These are phyloP conservation scores for Nemapogon koenigi DNA, from an alignment of 2,888 invertebrate genomes.

Conservation along the genomic window DNA sequence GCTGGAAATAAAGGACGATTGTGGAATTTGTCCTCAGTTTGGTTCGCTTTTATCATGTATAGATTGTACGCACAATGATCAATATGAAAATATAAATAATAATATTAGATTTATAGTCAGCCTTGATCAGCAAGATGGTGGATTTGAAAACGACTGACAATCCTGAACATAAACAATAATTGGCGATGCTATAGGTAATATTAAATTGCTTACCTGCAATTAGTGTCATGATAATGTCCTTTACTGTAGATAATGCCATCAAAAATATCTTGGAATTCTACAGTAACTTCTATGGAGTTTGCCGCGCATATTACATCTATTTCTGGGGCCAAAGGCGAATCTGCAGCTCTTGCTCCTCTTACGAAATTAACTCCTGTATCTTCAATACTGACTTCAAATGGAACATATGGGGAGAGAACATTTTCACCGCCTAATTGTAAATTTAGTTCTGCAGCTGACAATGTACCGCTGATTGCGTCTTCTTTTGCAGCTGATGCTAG, in stretches of 20 bases:
- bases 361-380: slow-evolving; percentile 50
- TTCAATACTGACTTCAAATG: slow-evolving; percentile 33
- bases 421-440: slow-evolving; percentile 41
- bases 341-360: slow-evolving; percentile 56
- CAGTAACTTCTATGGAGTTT: slow-evolving; percentile 65
- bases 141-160: too few relatives aligned
- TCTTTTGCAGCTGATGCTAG: slow-evolving; percentile 60
- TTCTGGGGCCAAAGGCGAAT: slow-evolving; percentile 48
- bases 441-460: slow-evolving; percentile 53
- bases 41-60: too few relatives aligned
- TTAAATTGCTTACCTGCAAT: slow-evolving; percentile 75
- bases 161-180: too few relatives aligned
- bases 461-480: slow-evolving; percentile 30
- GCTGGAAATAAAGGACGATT: background rate
- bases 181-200: too few relatives aligned
- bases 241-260: slow-evolving; percentile 76
- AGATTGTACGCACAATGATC: too few relatives aligned
- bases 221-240: slow-evolving; percentile 69
- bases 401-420: slow-evolving; percentile 42
- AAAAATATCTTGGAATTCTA: slow-evolving; percentile 69
- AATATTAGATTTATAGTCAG: too few relatives aligned
- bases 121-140: too few relatives aligned
- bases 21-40: too few relatives aligned
- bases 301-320: slow-evolving; percentile 69
- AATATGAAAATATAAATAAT: too few relatives aligned